Evolutionary conservation across 2,797 vertebrate species (phyloP).

Genomic region (Lindbergichthys nudifrons): DNA sequence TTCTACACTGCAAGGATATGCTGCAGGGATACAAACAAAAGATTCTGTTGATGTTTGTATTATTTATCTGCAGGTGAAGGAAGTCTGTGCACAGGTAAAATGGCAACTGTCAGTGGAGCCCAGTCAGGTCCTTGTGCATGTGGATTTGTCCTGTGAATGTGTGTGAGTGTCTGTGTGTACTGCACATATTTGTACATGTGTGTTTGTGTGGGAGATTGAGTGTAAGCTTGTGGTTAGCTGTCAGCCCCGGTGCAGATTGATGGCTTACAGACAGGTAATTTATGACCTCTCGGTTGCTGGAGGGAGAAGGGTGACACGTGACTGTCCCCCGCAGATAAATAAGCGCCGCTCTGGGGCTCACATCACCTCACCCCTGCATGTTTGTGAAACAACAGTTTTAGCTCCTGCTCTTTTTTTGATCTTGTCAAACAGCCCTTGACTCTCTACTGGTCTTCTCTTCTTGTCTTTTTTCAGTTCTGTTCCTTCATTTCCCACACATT

Average conservation of each 20-base stretch:
- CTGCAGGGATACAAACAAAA: conserved; percentile 27
- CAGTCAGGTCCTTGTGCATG: conserved; percentile 21
- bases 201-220: conserved; percentile 57
- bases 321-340: conserved; percentile 80
- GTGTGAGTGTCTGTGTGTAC: conserved; percentile 36
- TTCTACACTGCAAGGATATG: conserved; percentile 21
- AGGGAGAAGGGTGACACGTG: conserved; percentile 72
- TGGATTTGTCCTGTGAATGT: conserved; percentile 25
- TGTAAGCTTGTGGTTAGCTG: conserved; percentile 63
- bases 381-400: conserved; percentile 66
- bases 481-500: conserved; percentile 16
- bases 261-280: conserved; percentile 82
- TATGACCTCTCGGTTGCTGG: conserved; percentile 79
- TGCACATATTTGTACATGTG: conserved; percentile 58
- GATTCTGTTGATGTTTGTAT: conserved; percentile 36
- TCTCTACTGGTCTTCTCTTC: conserved; percentile 27
- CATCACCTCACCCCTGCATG: conserved; percentile 59
- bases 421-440: conserved; percentile 41
- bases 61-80: conserved; percentile 41
- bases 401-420: conserved; percentile 35
- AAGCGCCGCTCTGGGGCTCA: conserved; percentile 63
- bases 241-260: conserved; percentile 75
- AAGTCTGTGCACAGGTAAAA: conserved; percentile 55
- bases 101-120: conserved; percentile 45
- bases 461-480: conserved; percentile 13